These are phyloP conservation scores for Perognathus longimembris DNA, from an alignment of 2,113 vertebrate genomes.

Conservation along the genomic window DNA sequence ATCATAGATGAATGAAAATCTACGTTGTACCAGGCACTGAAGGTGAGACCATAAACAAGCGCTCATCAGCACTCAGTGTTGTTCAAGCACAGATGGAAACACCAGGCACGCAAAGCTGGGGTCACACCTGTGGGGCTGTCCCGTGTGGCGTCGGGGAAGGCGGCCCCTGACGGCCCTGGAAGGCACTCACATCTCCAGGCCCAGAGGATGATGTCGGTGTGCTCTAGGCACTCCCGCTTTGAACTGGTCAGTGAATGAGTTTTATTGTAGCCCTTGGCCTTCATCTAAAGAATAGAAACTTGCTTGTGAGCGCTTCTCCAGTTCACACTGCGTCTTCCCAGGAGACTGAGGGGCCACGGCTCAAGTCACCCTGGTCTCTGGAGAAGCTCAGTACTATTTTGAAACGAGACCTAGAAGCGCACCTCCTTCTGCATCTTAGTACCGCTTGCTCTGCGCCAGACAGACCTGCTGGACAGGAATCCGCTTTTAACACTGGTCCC, in stretches of 20 bases:
- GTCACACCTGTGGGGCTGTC: not conserved
- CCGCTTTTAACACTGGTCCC: not conserved
- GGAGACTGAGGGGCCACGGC: conserved; percentile 59
- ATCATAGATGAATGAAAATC: not conserved
- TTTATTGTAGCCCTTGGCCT: conserved; percentile 54
- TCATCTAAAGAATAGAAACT: conserved; percentile 55
- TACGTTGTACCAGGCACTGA: not conserved
- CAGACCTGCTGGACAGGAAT: not conserved
- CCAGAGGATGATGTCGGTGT: too few species aligned
- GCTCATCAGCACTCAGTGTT: not conserved
- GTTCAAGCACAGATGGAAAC: conserved; percentile 7
- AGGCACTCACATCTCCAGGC: too few species aligned
- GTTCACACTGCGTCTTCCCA: not conserved
- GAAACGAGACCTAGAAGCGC: conserved; percentile 31
- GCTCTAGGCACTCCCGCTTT: too few species aligned
- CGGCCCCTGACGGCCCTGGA: too few species aligned
- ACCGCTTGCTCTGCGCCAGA: not conserved
- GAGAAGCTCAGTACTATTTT: conserved; percentile 74
- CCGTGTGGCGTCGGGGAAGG: too few species aligned
- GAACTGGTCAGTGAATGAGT: conserved; percentile 31
- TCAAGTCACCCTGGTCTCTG: conserved; percentile 71
- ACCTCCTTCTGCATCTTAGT: not conserved
- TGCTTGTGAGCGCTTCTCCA: conserved; percentile 69
- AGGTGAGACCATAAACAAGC: not conserved
- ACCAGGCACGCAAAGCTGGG: not conserved